These are phyloP conservation scores for Oceanodroma tethys DNA, from an alignment of 2,113 vertebrate genomes.

Conservation along the genomic window DNA sequence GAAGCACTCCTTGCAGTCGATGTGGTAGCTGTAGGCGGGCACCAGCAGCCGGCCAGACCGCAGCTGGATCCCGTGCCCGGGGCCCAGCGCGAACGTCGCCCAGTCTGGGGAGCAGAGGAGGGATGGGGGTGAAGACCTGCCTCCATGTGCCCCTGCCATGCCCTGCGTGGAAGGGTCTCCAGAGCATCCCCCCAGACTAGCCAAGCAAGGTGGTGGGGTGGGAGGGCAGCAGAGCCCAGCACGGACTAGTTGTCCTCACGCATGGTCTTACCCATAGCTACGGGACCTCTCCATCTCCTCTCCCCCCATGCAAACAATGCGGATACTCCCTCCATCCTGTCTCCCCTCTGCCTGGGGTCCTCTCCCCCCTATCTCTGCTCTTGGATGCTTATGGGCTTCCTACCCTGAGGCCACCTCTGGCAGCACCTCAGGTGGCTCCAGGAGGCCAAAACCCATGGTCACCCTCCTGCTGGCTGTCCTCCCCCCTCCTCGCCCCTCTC, in stretches of 20 bases:
- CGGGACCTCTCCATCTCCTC: background rate
- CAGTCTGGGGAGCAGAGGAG: conserved; percentile 75
- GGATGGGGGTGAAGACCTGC: background rate
- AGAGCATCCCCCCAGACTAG: background rate
- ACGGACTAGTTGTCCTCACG: background rate
- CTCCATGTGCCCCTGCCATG: background rate
- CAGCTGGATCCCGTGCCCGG: conserved; percentile 90
- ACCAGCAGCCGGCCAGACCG: conserved; percentile 87
- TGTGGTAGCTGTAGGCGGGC: conserved; percentile 90
- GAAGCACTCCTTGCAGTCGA: conserved; percentile 87
- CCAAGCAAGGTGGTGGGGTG: background rate
- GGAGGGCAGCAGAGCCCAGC: background rate
- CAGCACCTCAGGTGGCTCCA: fast-evolving
- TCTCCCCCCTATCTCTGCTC: background rate
- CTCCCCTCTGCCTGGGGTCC: background rate
- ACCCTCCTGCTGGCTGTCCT: background rate
- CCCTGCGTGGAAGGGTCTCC: fast-evolving
- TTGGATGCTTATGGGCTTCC: background rate
- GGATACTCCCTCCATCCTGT: too few relatives aligned
- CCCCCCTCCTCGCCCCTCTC: background rate
- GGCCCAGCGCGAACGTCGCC: conserved; percentile 93
- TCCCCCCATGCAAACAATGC: fast-evolving
- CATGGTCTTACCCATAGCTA: background rate
- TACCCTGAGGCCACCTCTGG: fast-evolving
- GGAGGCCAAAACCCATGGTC: background rate